phyloP scores from a whole-genome alignment of 2,113 vertebrate species.

The Coptodon bakossiorum region DNA sequence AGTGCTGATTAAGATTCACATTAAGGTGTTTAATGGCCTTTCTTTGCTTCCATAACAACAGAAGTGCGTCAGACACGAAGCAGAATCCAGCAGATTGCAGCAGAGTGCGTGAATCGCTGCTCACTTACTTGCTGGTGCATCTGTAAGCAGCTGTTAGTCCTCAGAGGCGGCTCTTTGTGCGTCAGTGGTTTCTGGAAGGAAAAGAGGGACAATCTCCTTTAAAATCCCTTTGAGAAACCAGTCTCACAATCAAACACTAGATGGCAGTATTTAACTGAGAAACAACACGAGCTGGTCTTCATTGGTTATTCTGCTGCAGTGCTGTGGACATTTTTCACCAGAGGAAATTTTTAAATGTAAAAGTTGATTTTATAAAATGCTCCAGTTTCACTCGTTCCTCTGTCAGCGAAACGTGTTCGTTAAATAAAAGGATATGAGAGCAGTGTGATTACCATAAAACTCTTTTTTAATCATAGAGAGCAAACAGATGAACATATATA shows the following conservation, averaged over 20 bases:
- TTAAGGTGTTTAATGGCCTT: not conserved
- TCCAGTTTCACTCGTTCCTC: not conserved
- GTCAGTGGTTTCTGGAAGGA: slow-evolving; percentile 67
- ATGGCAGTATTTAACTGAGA: slow-evolving; percentile 5
- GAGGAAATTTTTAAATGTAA: not conserved
- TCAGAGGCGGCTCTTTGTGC: slow-evolving; percentile 74
- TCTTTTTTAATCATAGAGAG: not conserved
- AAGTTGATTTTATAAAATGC: not conserved
- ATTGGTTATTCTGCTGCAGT: not conserved
- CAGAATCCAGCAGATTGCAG: not conserved
- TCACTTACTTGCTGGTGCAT: slow-evolving; percentile 77
- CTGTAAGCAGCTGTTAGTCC: slow-evolving; percentile 78
- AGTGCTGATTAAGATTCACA: not conserved
- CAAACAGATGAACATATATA: not conserved
- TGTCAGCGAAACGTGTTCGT: not conserved
- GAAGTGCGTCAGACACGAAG: not conserved
- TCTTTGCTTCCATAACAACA: not conserved
- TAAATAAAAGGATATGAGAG: not conserved
- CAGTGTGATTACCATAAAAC: not conserved
- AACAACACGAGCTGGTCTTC: not conserved
- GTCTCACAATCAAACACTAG: slow-evolving; percentile 10
- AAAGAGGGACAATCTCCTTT: slow-evolving; percentile 24
- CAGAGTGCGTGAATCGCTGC: not conserved
- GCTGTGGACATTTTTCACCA: not conserved
- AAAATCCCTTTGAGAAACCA: slow-evolving; percentile 7